Evolutionary conservation across 2,797 vertebrate species (phyloP).

Genomic region (Erithacus rubecula): DNA sequence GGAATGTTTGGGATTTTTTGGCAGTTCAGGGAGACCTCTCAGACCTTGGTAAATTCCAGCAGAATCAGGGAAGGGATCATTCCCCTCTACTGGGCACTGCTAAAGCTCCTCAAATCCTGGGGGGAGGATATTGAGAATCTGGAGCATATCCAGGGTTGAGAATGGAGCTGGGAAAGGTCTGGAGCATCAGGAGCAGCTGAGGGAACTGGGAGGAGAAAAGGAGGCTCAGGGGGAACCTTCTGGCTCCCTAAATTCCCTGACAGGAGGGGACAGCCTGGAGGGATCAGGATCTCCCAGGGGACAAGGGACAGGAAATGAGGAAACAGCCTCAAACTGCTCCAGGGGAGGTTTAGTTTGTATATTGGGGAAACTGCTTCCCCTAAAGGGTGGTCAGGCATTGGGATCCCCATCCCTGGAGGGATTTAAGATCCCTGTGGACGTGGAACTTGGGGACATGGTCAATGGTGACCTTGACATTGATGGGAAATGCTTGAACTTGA

Average conservation of each 20-base stretch:
- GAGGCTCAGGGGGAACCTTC: background rate
- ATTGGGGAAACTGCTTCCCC: background rate
- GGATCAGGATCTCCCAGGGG: background rate
- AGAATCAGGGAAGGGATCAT: background rate
- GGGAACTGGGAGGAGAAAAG: background rate
- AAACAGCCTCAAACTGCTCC: background rate
- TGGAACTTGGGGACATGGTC: background rate
- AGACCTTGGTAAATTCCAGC: background rate
- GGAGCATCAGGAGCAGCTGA: background rate
- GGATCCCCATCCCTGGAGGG: background rate
- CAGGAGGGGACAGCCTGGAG: background rate
- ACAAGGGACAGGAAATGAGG: accelerated
- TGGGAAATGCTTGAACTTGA: background rate
- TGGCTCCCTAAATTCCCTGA: background rate
- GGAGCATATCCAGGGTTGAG: background rate
- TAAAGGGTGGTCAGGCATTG: background rate
- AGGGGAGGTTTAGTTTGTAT: background rate
- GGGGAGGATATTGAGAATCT: background rate
- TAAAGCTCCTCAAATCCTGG: background rate
- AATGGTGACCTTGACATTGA: background rate
- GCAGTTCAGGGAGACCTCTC: no score
- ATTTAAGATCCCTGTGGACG: background rate
- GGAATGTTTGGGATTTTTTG: background rate
- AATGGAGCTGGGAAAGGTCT: background rate
- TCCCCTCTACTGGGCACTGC: background rate